A percentile compares a stretch with the other conserved stretches of the same genome.
These are phyloP conservation scores for Biston stratarius DNA, from an alignment of 2,888 invertebrate genomes.

Conservation along the genomic window DNA sequence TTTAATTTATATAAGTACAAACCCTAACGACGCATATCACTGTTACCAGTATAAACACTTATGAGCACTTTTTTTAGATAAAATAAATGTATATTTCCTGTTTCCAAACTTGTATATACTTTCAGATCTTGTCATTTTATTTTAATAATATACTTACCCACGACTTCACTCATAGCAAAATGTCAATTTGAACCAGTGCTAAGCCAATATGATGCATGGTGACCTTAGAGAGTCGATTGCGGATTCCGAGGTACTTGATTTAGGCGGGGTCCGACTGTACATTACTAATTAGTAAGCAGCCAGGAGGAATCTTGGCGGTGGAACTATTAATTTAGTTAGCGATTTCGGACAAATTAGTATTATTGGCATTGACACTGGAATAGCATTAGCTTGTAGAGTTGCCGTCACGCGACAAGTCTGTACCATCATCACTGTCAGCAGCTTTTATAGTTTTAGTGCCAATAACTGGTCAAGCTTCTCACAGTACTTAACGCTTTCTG, in stretches of 20 bases:
- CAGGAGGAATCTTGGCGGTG: constrained; percentile 10
- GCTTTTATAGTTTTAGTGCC: too few relatives aligned
- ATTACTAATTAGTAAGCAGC: constrained; percentile 32
- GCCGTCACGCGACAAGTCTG: too few relatives aligned
- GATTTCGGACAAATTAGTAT: not conserved
- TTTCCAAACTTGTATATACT: too few relatives aligned
- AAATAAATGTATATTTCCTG: too few relatives aligned
- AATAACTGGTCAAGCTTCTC: too few relatives aligned
- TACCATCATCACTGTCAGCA: too few relatives aligned
- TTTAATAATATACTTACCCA: not conserved
- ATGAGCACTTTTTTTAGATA: too few relatives aligned
- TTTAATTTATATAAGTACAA: too few relatives aligned
- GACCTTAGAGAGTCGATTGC: constrained; percentile 22
- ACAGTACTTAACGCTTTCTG: too few relatives aligned
- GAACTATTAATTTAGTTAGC: constrained; percentile 17
- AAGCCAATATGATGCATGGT: not conserved
- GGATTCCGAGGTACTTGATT: constrained; percentile 32
- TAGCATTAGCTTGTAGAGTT: not conserved
- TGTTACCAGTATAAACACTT: too few relatives aligned
- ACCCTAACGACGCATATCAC: too few relatives aligned
- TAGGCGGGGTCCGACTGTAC: constrained; percentile 36
- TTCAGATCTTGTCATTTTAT: too few relatives aligned
- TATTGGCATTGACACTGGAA: not conserved
- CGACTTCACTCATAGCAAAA: not conserved
- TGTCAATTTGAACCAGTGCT: not conserved